Conservation (phyloP, 2,888 invertebrate genomes). For the Drosophila rubida region DNA sequence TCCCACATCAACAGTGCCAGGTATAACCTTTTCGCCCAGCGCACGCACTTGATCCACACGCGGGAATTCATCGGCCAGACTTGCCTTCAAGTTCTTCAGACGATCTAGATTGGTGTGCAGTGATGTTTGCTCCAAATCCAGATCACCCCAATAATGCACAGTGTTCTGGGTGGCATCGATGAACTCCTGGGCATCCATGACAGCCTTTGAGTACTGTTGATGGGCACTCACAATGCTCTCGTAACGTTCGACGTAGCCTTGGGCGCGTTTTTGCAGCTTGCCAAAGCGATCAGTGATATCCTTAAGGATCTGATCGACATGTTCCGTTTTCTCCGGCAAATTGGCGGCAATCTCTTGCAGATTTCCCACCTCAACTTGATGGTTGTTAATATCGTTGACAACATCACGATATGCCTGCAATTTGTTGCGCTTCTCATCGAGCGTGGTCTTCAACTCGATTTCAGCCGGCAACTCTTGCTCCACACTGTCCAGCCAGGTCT, state of each 20-base stretch:
- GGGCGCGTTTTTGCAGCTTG: constrained; percentile 89
- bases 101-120: constrained; percentile 94
- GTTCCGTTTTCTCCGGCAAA: constrained; percentile 91
- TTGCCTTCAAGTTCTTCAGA: constrained; percentile 91
- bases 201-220: constrained; percentile 94
- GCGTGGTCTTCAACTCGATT: constrained; percentile 92
- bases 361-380: constrained; percentile 94
- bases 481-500: constrained; percentile 91
- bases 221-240: constrained; percentile 95
- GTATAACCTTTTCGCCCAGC: constrained; percentile 95
- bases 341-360: constrained; percentile 92
- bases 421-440: constrained; percentile 96
- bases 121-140: constrained; percentile 92
- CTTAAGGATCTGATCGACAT: constrained; percentile 89
- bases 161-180: constrained; percentile 93
- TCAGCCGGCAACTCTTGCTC: constrained; percentile 91
- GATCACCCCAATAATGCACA: constrained; percentile 92
- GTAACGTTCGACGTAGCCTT: constrained; percentile 92
- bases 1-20: constrained; percentile 93
- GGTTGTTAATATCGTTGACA: constrained; percentile 92
- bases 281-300: constrained; percentile 90
- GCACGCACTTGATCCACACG: constrained; percentile 92
- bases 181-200: constrained; percentile 94
- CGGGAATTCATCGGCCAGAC: constrained; percentile 93
- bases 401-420: constrained; percentile 92